These are phyloP conservation scores for Sminthurides bifidus DNA, from an alignment of 1,140 invertebrate species.

Conservation along the genomic window DNA sequence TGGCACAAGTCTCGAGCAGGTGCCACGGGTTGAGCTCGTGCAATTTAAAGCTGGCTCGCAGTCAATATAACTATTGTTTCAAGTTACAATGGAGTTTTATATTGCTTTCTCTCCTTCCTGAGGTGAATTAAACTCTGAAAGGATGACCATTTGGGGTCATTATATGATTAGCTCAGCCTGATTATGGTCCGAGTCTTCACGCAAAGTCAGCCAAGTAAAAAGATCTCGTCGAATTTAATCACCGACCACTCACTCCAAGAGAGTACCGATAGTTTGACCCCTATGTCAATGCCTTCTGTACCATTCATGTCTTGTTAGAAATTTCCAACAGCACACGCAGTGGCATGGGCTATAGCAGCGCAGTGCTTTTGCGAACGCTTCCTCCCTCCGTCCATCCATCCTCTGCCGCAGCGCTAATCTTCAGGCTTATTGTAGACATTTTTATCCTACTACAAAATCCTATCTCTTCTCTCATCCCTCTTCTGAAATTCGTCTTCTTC, in stretches of 20 bases:
- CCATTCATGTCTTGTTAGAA: not conserved
- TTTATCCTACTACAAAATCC: too few species aligned
- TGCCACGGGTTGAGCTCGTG: too few species aligned
- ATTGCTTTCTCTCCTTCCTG: not conserved
- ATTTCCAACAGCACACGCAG: not conserved
- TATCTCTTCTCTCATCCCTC: too few species aligned
- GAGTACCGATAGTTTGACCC: slow-evolving; percentile 19
- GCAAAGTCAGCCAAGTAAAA: not conserved
- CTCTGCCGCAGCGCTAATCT: too few species aligned
- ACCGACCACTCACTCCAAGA: not conserved
- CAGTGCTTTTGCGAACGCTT: not conserved
- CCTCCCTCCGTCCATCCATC: not conserved
- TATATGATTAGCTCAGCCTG: slow-evolving; percentile 6
- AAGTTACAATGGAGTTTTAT: not conserved
- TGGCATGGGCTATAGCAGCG: not conserved
- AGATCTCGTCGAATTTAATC: slow-evolving; percentile 5
- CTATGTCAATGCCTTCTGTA: slow-evolving; percentile 20
- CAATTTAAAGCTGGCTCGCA: not conserved
- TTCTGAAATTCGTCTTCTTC: too few species aligned
- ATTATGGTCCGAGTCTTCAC: slow-evolving; percentile 11
- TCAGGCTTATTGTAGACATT: too few species aligned
- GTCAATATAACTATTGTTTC: not conserved
- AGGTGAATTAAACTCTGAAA: not conserved
- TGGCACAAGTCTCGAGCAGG: too few species aligned
- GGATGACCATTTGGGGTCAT: too few species aligned